A percentile compares a stretch with the other conserved stretches of the same genome.
These are phyloP conservation scores for Vulpes ferrilata DNA, from an alignment of 2,113 vertebrate species.

Conservation along the genomic window DNA sequence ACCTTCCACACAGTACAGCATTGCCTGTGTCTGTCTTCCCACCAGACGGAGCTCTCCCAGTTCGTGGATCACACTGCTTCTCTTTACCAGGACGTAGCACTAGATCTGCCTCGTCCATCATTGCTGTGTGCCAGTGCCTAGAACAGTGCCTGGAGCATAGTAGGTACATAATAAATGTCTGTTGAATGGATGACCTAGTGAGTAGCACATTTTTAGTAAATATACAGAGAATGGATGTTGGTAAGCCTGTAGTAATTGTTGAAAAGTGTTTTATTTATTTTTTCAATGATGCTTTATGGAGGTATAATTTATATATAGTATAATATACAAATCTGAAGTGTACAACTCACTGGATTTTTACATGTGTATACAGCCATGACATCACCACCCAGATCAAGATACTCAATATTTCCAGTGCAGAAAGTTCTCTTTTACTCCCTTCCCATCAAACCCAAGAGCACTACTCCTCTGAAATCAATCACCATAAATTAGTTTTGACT, in stretches of 20 bases:
- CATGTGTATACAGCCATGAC: neutral
- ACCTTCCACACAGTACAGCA: neutral
- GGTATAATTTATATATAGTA: neutral
- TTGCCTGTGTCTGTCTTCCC: neutral
- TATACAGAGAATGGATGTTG: neutral
- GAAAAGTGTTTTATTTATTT: neutral
- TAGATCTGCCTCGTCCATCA: neutral
- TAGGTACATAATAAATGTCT: neutral
- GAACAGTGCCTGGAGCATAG: neutral
- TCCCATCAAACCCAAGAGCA: neutral
- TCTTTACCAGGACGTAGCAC: neutral
- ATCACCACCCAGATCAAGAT: neutral
- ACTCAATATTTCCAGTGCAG: rapidly evolving
- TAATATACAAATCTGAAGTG: neutral
- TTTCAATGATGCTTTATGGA: neutral
- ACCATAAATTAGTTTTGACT: neutral
- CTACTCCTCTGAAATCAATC: neutral
- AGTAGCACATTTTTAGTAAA: neutral
- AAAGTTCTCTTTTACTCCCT: neutral
- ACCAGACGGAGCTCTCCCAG: neutral
- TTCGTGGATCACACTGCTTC: rapidly evolving
- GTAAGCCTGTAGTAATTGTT: neutral
- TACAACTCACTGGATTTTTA: neutral
- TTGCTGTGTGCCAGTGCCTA: neutral
- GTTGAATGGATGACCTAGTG: neutral